Evolutionary conservation across 2,888 invertebrate genomes (phyloP).

Genomic region (Dryomyza anilis): DNA sequence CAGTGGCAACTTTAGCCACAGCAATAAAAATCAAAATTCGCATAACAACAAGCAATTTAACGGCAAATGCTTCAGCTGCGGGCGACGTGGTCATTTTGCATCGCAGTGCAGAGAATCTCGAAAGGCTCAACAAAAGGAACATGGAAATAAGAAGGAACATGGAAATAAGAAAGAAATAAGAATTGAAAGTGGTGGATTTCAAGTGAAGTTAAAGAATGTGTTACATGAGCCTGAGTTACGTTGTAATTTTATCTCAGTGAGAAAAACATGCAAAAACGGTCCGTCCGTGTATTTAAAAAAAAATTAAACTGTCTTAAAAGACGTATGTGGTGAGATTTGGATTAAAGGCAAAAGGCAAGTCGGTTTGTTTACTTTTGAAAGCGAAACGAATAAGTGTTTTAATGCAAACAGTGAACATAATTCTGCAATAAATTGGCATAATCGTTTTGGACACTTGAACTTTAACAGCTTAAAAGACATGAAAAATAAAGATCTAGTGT

Average conservation of each 20-base stretch:
- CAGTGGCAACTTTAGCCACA: not conserved
- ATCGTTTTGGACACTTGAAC: no score
- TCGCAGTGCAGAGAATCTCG: slow-evolving; percentile 30
- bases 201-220: no score
- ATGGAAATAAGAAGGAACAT: no score
- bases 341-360: no score
- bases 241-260: not conserved
- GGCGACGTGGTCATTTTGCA: slow-evolving; percentile 28
- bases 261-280: not conserved
- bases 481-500: no score
- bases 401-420: not conserved
- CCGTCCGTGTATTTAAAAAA: not conserved
- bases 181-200: no score
- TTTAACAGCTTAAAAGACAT: no score
- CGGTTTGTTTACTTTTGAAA: not conserved
- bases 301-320: not conserved
- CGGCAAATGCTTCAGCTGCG: slow-evolving; percentile 29
- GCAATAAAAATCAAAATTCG: not conserved
- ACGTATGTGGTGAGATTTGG: no score
- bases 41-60: slow-evolving; percentile 1
- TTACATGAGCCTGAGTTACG: no score
- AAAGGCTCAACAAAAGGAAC: no score
- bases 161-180: no score
- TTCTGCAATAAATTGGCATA: no score
- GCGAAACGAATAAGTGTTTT: not conserved